Evolutionary conservation across 2,113 vertebrate genomes (phyloP), one percentile per base, ranked within the genome.

Genomic region (Saccopteryx bilineata): DNA sequence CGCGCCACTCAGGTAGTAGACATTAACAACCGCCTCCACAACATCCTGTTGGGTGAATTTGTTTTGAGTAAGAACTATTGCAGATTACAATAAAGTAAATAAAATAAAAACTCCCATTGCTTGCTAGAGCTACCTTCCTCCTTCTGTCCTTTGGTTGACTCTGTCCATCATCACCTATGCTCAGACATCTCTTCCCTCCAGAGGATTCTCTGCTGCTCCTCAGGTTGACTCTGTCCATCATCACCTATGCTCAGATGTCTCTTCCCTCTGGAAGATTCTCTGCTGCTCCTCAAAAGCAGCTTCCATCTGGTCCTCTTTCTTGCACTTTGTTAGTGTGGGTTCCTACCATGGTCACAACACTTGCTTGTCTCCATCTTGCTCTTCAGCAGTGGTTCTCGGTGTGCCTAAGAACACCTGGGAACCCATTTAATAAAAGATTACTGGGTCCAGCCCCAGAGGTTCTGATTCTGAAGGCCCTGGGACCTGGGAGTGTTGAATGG

Each of bases 31-130:
- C 18, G 23, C 6, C 2, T 46, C 24, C n/a, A 61, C 15, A 24
- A 26, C 13, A 80, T 78, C 60, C 48, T 84, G 28, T 82, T 89
- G 18, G 33, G 54, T 50, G 14, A 79, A 66, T 87, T 71, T 87
- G 58, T 83, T 76, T 96, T 83, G 76, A 92, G 21, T n/a, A 92
- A 84, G 31, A 94, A 61, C 12, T 33, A 84, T 54, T 75, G 26
- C 18, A 90, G 39, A 80, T 56, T 71, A 24, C 87, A 87, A 46
- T 52, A 11, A 58, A 72, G 61, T 7, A 23, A 46, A 7, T 28
- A 56, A 39, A 33, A 66, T 7, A 52, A 56, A 56, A 88, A 17
- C 69, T 66, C 33, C 33, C 33, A 48, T 3, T 80, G 54, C 11
- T 94, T 86, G 4, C 14, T 84, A 31, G 65, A 72, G 75, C 54